These are phyloP conservation scores for Sylvietta virens DNA, from an alignment of 2,113 vertebrate species.

Conservation along the genomic window DNA sequence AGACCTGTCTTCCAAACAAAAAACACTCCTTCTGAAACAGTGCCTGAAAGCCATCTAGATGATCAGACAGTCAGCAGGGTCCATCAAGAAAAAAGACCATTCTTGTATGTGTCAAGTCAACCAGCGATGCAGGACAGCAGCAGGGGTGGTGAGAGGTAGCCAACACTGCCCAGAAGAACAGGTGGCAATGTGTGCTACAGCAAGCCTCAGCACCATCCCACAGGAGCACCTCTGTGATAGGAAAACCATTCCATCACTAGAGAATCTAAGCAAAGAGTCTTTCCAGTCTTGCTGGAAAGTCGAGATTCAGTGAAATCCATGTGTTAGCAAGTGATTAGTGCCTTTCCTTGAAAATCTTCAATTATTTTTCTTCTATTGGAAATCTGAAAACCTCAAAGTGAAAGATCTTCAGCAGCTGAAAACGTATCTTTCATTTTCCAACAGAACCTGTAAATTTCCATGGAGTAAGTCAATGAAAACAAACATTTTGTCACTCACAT, in stretches of 20 bases:
- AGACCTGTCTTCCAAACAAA: not conserved
- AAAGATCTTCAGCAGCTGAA: not conserved
- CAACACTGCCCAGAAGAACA: not conserved
- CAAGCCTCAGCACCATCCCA: not conserved
- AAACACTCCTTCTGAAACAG: not conserved
- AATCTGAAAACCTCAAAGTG: not conserved
- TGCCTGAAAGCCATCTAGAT: not conserved
- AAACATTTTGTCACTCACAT: slow-evolving; percentile 33
- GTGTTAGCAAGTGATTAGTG: not conserved
- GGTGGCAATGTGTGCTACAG: not conserved
- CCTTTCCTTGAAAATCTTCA: not conserved
- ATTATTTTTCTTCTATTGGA: not conserved
- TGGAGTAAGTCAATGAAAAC: not conserved
- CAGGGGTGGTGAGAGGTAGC: not conserved
- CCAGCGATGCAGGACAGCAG: not conserved
- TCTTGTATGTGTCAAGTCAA: not conserved
- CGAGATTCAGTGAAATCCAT: not conserved
- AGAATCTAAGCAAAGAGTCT: not conserved
- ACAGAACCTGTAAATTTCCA: slow-evolving; percentile 50
- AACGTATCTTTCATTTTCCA: not conserved
- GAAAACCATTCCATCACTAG: not conserved
- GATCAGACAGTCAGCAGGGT: not conserved
- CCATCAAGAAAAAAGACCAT: not conserved
- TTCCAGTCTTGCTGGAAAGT: not conserved
- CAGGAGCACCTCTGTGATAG: not conserved